Percentiles rank a stretch among this genome's conserved stretches.
These are phyloP conservation scores for Lepidocyrtoides sp. DNA, from an alignment of 2,888 invertebrate species.

Conservation along the genomic window DNA sequence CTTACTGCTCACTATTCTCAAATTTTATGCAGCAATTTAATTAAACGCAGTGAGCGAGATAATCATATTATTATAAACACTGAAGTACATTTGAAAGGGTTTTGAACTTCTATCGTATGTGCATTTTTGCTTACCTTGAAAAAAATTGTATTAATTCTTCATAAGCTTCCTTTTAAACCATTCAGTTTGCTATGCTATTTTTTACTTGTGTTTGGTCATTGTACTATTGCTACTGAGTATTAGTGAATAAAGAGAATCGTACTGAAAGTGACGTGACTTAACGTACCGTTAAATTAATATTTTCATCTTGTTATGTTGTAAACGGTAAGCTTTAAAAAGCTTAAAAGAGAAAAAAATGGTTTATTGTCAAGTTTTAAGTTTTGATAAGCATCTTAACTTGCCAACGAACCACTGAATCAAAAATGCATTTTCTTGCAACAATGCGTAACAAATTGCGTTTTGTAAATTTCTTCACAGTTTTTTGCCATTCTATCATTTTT, in stretches of 20 bases:
- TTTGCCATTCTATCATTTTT: no score
- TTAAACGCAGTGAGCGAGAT: neutral
- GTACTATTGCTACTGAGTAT: no score
- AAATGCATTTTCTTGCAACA: neutral
- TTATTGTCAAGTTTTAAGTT: constrained; percentile 49
- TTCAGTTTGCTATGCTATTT: neutral
- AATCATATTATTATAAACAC: no score
- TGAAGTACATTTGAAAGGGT: neutral
- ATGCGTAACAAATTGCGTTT: constrained; percentile 1
- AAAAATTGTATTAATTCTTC: constrained; percentile 18
- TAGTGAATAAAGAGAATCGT: neutral
- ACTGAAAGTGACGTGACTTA: constrained; percentile 50
- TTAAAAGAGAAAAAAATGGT: constrained; percentile 13
- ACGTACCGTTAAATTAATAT: constrained; percentile 58
- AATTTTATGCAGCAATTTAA: neutral
- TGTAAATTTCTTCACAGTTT: neutral
- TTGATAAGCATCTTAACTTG: neutral
- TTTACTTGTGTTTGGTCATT: no score
- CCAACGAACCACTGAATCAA: neutral
- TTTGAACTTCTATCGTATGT: neutral
- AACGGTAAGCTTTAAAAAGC: neutral
- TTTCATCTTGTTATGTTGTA: neutral
- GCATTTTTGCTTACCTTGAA: neutral
- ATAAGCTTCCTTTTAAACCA: neutral
- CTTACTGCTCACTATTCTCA: no score